phyloP scores from a whole-genome alignment of 1,140 invertebrate species.

The Lasioglossum albipes region DNA sequence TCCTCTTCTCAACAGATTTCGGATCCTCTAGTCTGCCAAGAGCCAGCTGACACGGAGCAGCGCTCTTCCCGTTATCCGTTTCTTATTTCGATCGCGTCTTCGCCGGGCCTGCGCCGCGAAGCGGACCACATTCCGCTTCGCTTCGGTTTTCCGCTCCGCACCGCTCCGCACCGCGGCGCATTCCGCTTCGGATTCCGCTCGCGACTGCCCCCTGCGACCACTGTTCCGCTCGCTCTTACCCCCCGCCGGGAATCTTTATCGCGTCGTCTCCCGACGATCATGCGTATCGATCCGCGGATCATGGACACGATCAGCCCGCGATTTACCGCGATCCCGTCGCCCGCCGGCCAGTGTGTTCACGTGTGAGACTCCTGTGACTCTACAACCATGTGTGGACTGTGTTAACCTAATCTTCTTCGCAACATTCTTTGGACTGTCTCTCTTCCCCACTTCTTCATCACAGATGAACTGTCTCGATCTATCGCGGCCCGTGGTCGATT shows the following conservation, averaged over 20 bases:
- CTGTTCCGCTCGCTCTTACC: neutral
- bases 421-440: too few relatives aligned
- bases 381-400: conserved; percentile 45
- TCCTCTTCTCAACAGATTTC: conserved; percentile 77
- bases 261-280: neutral
- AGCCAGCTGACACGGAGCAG: conserved; percentile 77
- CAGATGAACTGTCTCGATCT: conserved; percentile 61
- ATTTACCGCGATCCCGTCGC: neutral
- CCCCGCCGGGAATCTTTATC: neutral
- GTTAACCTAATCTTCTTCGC: neutral
- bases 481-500: conserved; percentile 59
- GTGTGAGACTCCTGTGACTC: conserved; percentile 47
- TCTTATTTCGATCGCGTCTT: conserved; percentile 42
- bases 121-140: neutral
- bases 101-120: neutral
- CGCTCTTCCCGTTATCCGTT: conserved; percentile 57
- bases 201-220: conserved; percentile 31
- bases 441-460: too few relatives aligned
- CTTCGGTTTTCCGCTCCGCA: neutral
- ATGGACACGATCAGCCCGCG: conserved; percentile 3
- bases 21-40: conserved; percentile 77
- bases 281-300: conserved; percentile 53
- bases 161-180: neutral
- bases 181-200: too few relatives aligned
- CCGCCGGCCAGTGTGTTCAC: conserved; percentile 33